Percentiles rank a stretch among this genome's conserved stretches.
Evolutionary conservation across 2,797 vertebrate species (phyloP).

Genomic region (Petrocephalus sullivani): DNA sequence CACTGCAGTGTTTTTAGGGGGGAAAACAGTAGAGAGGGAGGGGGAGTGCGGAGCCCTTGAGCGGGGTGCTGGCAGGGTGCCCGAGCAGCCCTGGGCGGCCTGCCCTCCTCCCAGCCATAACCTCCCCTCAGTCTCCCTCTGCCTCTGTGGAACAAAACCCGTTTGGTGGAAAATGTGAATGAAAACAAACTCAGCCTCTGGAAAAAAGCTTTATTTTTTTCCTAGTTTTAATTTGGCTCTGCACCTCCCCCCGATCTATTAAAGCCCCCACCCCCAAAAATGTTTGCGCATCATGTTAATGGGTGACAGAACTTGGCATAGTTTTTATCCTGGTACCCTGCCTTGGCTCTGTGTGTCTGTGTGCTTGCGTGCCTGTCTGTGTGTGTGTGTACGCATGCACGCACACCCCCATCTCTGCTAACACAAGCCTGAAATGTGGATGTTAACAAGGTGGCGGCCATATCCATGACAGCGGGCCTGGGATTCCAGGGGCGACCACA

Average conservation of each 20-base stretch:
- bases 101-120: not conserved
- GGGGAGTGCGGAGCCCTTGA: not conserved
- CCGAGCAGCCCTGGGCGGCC: not conserved
- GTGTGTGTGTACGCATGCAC: not conserved
- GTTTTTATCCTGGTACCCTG: not conserved
- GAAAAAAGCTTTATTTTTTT: not conserved
- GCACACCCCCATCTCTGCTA: not conserved
- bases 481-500: slow-evolving; percentile 50
- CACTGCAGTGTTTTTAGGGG: slow-evolving; percentile 10
- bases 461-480: slow-evolving; percentile 68
- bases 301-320: not conserved
- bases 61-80: not conserved
- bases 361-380: not conserved
- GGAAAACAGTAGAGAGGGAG: not conserved
- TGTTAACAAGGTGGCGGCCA: slow-evolving; percentile 55
- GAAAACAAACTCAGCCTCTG: slow-evolving; percentile 49
- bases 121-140: not conserved
- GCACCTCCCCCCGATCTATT: not conserved
- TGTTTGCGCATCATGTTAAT: not conserved
- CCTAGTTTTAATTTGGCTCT: not conserved
- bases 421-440: slow-evolving; percentile 42
- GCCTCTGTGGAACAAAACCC: not conserved
- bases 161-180: slow-evolving; percentile 65
- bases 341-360: not conserved
- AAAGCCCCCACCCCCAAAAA: not conserved